Base-by-base conservation (phyloP, 2,113 vertebrate species). In the Chelonoidis abingdonii region DNA sequence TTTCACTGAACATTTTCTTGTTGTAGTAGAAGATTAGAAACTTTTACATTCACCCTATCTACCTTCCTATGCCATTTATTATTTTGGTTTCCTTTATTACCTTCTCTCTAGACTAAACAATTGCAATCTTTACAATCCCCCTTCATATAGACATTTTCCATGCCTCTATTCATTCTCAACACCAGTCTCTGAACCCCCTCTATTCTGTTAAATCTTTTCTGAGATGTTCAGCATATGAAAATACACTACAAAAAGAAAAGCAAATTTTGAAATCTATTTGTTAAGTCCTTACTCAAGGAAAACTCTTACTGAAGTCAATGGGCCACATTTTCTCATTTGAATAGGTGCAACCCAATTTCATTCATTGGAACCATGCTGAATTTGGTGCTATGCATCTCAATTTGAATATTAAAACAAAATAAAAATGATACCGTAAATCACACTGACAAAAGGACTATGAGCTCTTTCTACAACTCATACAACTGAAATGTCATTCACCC, bases 221-320 rank as follows among this genome's bases (percentile, higher is more conserved):
- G 72, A 80, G 65, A 88, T 84, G 2, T 0, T 82, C 86, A 75
- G 49, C 0, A 65, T 84, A 1, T 81, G 5, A 88, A 91, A 94
- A 56, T 41, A 86, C 5, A 14, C 1, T 5, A 4, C 38, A 78
- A 78, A 50, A 12, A 0, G 10, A 9, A 1, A 17, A 50, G 83
- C 81, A 41, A 29, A 78, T 78, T 44, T 24, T 44, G n/a, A 38
- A 72, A 72, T 72, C 38, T 12, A 27, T 76, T 78, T 76, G 75
- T 76, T 78, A 44, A 47, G 41, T 27, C 38, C 41, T 44, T 76
- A 44, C 24, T 27, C 24, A 78, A 47, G 38, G 22, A 78, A 78
- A 78, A 14, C 41, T 47, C 41, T 41, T 78, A 78, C 24, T 44
- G 41, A 47, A 25, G 75, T 78, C 44, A 21, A 1, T 62, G 83